phyloP scores from a whole-genome alignment of 2,113 vertebrate genomes.

The Bubalus kerabau region DNA sequence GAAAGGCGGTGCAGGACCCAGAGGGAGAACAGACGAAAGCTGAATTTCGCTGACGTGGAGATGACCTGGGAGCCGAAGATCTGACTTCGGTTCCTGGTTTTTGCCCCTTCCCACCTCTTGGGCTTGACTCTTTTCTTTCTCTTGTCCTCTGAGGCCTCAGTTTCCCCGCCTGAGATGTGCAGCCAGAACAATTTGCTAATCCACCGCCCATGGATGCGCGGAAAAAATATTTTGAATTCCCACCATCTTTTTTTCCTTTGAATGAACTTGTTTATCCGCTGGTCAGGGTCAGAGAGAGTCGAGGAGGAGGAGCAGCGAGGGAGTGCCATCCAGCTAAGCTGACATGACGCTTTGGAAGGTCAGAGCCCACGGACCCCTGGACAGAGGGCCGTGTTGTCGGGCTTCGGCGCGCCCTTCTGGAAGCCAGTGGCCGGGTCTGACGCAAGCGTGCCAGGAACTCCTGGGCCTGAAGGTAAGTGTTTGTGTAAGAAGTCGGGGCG shows the following conservation, averaged over 20 bases:
- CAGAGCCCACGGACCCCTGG: background rate
- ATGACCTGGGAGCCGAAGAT: background rate
- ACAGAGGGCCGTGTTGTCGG: background rate
- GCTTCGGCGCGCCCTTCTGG: background rate
- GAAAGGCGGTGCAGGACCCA: background rate
- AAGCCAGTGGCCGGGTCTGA: constrained; percentile 42
- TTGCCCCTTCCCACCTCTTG: background rate
- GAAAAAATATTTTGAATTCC: background rate
- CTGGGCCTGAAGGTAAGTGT: constrained; percentile 70
- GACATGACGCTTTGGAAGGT: background rate
- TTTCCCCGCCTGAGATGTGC: background rate
- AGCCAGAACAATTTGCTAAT: background rate
- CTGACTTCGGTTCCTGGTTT: background rate
- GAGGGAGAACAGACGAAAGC: background rate
- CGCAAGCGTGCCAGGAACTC: constrained; percentile 64
- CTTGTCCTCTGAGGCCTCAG: background rate
- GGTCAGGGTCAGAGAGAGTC: accelerated
- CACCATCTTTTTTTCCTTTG: background rate
- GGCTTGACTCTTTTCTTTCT: background rate
- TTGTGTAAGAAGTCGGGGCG: constrained; percentile 60
- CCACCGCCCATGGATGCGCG: no score
- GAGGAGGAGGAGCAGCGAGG: accelerated
- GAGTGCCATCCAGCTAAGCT: background rate
- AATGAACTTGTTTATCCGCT: background rate
- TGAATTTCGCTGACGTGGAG: background rate